Evolutionary conservation across 2,113 vertebrate species (phyloP), one percentile per base, ranked within the genome.

Genomic region (Heloderma charlesbogerti): DNA sequence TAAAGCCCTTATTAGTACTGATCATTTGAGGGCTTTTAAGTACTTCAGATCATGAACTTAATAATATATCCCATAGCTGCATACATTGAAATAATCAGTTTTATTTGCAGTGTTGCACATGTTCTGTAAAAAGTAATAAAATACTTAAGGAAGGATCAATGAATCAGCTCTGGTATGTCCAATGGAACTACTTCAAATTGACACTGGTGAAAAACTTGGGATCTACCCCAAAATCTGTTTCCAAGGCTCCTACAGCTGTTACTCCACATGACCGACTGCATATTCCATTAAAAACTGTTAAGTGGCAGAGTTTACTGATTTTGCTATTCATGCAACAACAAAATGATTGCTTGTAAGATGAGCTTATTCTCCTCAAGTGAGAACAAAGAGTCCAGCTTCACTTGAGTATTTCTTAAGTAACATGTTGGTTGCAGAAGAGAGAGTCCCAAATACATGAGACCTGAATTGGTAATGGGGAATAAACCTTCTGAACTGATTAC

Each of bases 141-240:
- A 48, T 85, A 48, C 51, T 67, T 45, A 78, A 85, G 9, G 10
- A 78, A 90, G 31, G 31, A 29, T 18, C 54, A 77, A 75, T 40
- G 37, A 85, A 86, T 31, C 37, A 89, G 54, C 72, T 66, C 54
- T 77, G 27, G 0, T 12, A 0, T 37, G 34, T 2, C 78, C 89
- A 81, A 40, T 0, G 3, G 45, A 1, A 29, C 34, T 29, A 69
- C 82, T 31, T 88, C 81, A 78, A 51, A 85, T 45, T 37, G 54
- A 25, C 4, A 1, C 22, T 13, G 2, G 2, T 6, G 45, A n/a
- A 45, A 83, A 0, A 0, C 66, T 78, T 40, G 81, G 90, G 87
- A 87, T 82, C 89, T 84, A 82, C 86, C 77, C 63, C 87, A 22
- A 40, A 75, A 86, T 86, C 86, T 74, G 12, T 1, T 90, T 87